Evolutionary conservation across 2,888 invertebrate species (phyloP).

Genomic region (Pristionchus exspectatus): DNA sequence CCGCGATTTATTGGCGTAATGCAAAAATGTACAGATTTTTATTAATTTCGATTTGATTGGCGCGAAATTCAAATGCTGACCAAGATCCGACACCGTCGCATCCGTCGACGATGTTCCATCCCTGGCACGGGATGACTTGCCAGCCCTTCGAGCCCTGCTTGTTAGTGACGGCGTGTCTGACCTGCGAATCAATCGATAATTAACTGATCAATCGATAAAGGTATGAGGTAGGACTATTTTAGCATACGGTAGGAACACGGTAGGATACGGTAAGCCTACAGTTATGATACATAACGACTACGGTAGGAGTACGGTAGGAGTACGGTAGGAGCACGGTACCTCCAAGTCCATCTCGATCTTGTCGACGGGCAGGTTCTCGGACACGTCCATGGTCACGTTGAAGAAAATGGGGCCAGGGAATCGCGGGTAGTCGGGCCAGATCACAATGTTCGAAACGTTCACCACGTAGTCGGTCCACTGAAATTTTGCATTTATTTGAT

Average conservation of each 20-base stretch:
- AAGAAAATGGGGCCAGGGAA: constrained; percentile 79
- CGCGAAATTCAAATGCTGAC: constrained; percentile 56
- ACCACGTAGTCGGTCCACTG: constrained; percentile 79
- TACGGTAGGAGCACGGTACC: constrained; percentile 58
- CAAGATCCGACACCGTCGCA: constrained; percentile 79
- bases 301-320: no score
- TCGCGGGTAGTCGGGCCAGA: constrained; percentile 79
- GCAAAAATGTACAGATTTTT: constrained; percentile 12
- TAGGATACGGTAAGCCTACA: neutral
- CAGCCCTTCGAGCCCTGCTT: constrained; percentile 77
- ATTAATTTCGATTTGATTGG: neutral
- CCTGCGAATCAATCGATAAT: constrained; percentile 57
- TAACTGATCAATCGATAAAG: neutral
- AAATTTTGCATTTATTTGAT: constrained; percentile 54
- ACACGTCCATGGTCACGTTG: constrained; percentile 78
- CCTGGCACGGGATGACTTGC: constrained; percentile 79
- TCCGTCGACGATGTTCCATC: constrained; percentile 79
- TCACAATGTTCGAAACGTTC: constrained; percentile 78
- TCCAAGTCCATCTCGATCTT: constrained; percentile 79
- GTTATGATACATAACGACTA: neutral
- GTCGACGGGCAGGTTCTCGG: constrained; percentile 76
- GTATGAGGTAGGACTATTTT: neutral
- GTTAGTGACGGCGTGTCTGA: constrained; percentile 77
- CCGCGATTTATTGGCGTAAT: neutral
- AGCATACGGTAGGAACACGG: neutral